Conservation (phyloP, 2,797 vertebrate species). For the Halcyon leucocephala region DNA sequence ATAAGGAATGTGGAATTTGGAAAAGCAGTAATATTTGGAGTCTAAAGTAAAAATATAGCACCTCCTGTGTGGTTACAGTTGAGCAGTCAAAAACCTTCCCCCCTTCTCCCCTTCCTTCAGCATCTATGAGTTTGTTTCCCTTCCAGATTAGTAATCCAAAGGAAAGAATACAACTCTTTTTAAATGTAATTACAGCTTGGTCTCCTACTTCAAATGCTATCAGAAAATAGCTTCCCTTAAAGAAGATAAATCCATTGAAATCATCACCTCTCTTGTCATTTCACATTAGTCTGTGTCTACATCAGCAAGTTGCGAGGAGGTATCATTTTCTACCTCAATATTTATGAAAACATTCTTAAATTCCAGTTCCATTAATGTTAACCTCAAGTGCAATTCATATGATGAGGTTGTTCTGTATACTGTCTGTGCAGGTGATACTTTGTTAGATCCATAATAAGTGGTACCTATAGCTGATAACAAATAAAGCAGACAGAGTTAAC, state of each 20-base stretch:
- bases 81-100: background rate
- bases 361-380: background rate
- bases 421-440: background rate
- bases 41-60: background rate
- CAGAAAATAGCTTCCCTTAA: background rate
- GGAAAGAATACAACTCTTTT: background rate
- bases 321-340: background rate
- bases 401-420: background rate
- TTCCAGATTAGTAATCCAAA: background rate
- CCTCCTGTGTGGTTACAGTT: background rate
- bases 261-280: background rate
- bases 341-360: background rate
- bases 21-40: conserved; percentile 32
- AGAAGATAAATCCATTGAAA: background rate
- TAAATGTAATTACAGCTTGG: background rate
- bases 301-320: background rate
- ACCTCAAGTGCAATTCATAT: background rate
- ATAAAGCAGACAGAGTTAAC: background rate
- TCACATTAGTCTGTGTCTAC: background rate
- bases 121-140: background rate
- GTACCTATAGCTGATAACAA: background rate
- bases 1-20: background rate
- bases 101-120: background rate
- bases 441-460: background rate
- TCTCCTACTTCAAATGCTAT: background rate